Base-by-base conservation (phyloP, 2,113 vertebrate genomes). In the Camarhynchus parvulus region DNA sequence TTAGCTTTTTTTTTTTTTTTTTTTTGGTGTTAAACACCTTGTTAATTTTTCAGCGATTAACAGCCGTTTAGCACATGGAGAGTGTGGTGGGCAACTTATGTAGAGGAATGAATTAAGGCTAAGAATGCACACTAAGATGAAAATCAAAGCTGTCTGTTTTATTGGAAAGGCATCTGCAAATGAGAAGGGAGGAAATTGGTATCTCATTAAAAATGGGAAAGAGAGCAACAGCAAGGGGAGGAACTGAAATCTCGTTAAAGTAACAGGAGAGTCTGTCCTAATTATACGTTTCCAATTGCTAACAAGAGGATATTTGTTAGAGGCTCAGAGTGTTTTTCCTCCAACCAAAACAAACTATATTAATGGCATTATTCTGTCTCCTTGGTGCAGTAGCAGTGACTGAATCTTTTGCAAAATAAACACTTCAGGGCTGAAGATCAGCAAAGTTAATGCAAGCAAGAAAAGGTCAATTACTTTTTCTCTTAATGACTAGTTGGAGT, bases 21-120 rank as follows among this genome's bases (percentile, higher is more conserved):
- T 78, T 77, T 72, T 56, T 66, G 80, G 97, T 94, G 84, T 95
- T 94, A 97, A 96, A 97, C 66, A 95, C 87, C 95, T 95, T 97
- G 97, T 96, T 98, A 98, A 98, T 97, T 98, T 96, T 98, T 97
- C 90, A 96, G 95, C 96, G 23, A 98, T 98, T 98, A 98, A 97
- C 97, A 98, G 88, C 92, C 58, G 52, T 96, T 97, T 97, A 98
- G 95, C 93, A 94, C 91, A 75, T 95, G 93, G 96, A 94, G 94
- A 96, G 85, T 93, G 78, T 20, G 87, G 92, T 49, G 66, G 63
- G 83, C 68, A 94, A 15, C 72, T 95, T 42, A 33, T 4, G 3
- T 42, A 92, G 87, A 84, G 3, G n/a, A 97, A 97, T 96, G 96
- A 97, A 98, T 97, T 96, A 95, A 95, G 91, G 84, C 89, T 64